Evolutionary conservation across 2,797 vertebrate genomes (phyloP).

Genomic region (Chloroceryle inda): DNA sequence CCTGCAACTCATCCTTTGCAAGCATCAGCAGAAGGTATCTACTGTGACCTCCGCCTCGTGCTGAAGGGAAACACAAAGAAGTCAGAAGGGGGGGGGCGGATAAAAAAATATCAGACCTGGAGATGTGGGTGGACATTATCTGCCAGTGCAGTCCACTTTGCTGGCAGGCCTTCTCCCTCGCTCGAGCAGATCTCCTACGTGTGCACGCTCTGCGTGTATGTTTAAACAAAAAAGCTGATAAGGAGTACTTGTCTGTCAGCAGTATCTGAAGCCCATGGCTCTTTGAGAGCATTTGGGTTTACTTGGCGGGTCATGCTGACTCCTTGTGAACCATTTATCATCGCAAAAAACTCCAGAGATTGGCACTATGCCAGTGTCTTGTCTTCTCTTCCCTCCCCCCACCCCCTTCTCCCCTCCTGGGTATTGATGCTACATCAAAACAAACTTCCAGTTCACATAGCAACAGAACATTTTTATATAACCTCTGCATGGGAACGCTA

Average conservation of each 20-base stretch:
- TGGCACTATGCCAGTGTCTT: conserved; percentile 50
- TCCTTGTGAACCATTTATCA: conserved; percentile 68
- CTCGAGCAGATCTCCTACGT: not conserved
- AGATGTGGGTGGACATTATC: not conserved
- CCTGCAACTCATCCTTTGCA: not conserved
- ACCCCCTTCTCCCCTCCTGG: conserved; percentile 21
- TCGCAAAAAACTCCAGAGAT: conserved; percentile 37
- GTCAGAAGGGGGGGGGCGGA: not conserved
- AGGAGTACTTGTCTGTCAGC: conserved; percentile 69
- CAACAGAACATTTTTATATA: conserved; percentile 71
- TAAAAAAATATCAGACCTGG: not conserved
- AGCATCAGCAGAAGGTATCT: not conserved
- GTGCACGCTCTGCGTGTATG: not conserved
- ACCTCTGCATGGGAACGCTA: conserved; percentile 12
- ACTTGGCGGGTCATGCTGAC: conserved; percentile 72
- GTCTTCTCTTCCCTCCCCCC: conserved; percentile 20
- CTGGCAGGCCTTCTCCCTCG: not conserved
- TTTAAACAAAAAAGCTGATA: conserved; percentile 64
- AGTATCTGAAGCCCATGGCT: conserved; percentile 60
- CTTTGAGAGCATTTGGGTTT: conserved; percentile 63
- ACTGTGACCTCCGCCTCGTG: rapidly evolving
- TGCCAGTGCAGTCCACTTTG: not conserved
- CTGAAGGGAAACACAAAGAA: not conserved
- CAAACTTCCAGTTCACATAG: conserved; percentile 67
- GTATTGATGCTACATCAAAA: conserved; percentile 71